Conservation (phyloP, 2,888 invertebrate genomes). For the Timandra comae region DNA sequence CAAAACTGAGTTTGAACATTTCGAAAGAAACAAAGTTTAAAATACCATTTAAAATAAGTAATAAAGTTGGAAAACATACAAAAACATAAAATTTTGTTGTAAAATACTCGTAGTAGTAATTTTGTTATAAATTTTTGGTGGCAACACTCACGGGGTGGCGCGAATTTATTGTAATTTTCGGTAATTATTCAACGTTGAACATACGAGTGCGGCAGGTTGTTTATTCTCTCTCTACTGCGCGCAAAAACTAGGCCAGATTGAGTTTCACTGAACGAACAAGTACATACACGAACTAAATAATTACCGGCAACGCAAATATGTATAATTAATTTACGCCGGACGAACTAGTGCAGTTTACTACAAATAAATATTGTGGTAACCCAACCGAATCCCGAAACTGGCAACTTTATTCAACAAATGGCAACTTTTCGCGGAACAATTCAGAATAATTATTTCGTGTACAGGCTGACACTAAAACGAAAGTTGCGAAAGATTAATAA, state of each 20-base stretch:
- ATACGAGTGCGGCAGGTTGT: conserved; percentile 17
- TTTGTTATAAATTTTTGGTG: background rate
- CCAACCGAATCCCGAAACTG: conserved; percentile 18
- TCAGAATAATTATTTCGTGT: conserved; percentile 35
- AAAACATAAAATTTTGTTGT: too few species aligned
- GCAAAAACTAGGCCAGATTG: conserved; percentile 52
- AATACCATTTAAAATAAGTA: too few species aligned
- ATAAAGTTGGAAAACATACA: too few species aligned
- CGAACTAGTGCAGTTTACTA: conserved; percentile 30
- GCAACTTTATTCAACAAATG: conserved; percentile 32
- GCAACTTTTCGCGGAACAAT: conserved; percentile 32
- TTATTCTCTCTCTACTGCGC: conserved; percentile 21
- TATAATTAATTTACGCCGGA: conserved; percentile 57
- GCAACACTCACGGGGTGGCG: conserved; percentile 5
- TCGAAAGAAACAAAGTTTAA: too few species aligned
- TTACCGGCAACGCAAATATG: conserved; percentile 49
- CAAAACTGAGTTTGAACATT: too few species aligned
- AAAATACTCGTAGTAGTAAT: too few species aligned
- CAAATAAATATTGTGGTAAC: conserved; percentile 37
- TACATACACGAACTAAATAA: conserved; percentile 43
- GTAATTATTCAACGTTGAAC: conserved; percentile 36
- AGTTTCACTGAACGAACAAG: conserved; percentile 41
- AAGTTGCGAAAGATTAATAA: conserved; percentile 33
- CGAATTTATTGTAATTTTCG: conserved; percentile 28
- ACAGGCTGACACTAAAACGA: conserved; percentile 24